Percentiles rank a stretch among this genome's conserved stretches.
Conservation (phyloP, 2,113 vertebrate species). For the Pseudonaja textilis region DNA sequence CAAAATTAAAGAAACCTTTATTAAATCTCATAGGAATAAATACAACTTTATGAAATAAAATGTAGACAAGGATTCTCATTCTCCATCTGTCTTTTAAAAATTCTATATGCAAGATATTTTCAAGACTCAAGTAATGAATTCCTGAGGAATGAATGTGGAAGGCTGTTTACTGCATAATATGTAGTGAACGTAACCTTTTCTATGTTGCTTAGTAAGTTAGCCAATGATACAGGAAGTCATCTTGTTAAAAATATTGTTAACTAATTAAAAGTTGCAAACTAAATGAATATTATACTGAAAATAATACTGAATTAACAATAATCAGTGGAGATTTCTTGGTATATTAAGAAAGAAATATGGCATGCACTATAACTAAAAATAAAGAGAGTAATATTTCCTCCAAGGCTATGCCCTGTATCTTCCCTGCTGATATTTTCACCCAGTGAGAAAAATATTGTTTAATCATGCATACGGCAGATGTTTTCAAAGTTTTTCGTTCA, state of each 20-base stretch:
- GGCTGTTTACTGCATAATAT: neutral
- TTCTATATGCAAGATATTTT: neutral
- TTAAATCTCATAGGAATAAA: neutral
- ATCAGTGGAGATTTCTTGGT: neutral
- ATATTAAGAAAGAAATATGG: neutral
- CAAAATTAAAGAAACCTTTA: conserved; percentile 24
- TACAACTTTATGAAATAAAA: neutral
- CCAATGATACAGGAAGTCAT: neutral
- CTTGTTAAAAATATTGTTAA: neutral
- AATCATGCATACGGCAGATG: neutral
- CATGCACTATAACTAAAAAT: neutral
- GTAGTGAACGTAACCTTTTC: neutral
- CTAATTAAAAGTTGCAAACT: neutral
- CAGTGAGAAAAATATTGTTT: neutral
- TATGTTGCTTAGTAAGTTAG: neutral
- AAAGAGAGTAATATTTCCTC: neutral
- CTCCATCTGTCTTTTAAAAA: neutral
- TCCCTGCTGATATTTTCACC: neutral
- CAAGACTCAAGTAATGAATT: neutral
- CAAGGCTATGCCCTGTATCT: neutral
- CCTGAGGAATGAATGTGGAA: neutral
- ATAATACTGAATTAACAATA: neutral
- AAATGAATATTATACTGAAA: neutral
- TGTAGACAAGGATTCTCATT: neutral
- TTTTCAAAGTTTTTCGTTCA: neutral